Evolutionary conservation across 2,797 vertebrate species (phyloP), one percentile per base, ranked within the genome.

Genomic region (Rachycentron canadum): DNA sequence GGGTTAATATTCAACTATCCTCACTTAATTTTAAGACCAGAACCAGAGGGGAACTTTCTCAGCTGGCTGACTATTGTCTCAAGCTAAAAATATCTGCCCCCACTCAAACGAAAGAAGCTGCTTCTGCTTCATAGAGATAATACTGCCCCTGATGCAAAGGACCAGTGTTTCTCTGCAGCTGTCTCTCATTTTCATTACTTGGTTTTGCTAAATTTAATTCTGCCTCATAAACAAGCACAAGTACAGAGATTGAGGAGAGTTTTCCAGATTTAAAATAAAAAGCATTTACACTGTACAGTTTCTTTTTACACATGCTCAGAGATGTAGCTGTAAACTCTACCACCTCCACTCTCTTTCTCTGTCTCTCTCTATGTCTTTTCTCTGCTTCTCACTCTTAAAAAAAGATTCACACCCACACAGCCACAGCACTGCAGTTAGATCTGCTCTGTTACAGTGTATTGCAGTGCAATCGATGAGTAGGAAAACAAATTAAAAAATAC

Each of bases 351-450:
- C 58, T 78, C 58, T 53, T 38, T 45, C 63, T 56, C 76, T 55
- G 69, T 69, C 67, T 79, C 58, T 47, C 45, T 62, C 73, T 45
- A 64, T 53, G 45, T 77, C 34, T 70, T 73, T 85, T 80, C 84
- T 81, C 85, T 81, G 81, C 78, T 90, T 88, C 88, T 88, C 86
- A 88, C 82, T 79, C 83, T 85, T 82, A 75, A 86, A 84, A 91
- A 88, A 85, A 86, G 80, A 83, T 84, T 86, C 47, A 89, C 89
- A 89, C 91, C 91, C 91, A 92, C 93, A 91, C 84, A 90, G 77
- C 75, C 83, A 86, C 85, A 86, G 88, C 83, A 88, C 78, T 88
- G 86, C 89, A 86, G 91, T 86, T 66, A 76, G 84, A 89, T 87
- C 71, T 84, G 76, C 85, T 92, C 75, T 87, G 81, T 88, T 88